Evolutionary conservation across 2,888 invertebrate species (phyloP), one percentile per base, ranked within the genome.

Genomic region (Philereme transversata): DNA sequence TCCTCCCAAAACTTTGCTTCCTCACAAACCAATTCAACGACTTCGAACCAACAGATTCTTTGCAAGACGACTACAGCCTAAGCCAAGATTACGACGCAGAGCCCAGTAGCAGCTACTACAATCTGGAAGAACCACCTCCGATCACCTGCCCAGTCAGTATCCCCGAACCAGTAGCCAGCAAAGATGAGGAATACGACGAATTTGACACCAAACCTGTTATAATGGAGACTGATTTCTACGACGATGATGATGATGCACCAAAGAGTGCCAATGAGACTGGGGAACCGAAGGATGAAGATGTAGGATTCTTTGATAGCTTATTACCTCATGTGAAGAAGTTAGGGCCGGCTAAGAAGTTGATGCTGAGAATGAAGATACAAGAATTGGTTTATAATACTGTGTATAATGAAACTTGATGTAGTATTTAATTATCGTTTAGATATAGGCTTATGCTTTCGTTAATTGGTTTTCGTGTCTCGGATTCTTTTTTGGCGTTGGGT

Each of bases 301-400:
- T 90, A 33, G 90, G 90, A 0, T 92, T 92, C 76, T 92, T 92
- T 48, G 88, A 90, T 52, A 92, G 92, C 64, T 70, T 92, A 0
- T 66, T 92, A 2, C 91, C 92, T 0, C 92, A 92, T 62, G 91
- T 92, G 0, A 90, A 84, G 71, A 92, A 92, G 59, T 68, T 92
- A 50, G 83, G 84, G 0, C 91, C 92, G 0, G 90, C 91, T 3
- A 92, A 92, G 67, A 92, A 92, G 61, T 64, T 92, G 62, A 89
- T 91, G 90, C 54, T 92, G 2, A 74, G 92, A 56, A 92, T 92
- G 90, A 92, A 92, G 67, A 92, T 92, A 6, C 92, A 92, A 50
- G 92, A 92, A 59, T 52, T 92, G 47, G 90, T 92, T 5, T 92
- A 92, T 65, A 91, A 92, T 71, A 90, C 91, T 2, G 92, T 92